phyloP scores from a whole-genome alignment of 2,888 invertebrate genomes.

The Aromia moschata region DNA sequence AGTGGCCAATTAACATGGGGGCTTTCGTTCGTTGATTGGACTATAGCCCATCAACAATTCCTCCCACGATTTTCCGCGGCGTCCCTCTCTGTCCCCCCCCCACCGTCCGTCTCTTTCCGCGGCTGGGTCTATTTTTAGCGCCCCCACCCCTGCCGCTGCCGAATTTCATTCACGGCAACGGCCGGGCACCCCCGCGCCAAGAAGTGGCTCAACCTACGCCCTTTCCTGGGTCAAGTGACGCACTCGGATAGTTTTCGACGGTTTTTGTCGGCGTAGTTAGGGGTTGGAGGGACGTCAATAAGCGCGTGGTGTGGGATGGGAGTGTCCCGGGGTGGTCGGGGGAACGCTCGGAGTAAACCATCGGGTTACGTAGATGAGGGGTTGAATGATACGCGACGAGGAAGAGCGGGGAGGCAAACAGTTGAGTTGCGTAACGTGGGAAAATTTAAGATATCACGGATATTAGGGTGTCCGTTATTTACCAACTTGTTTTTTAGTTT shows the following conservation, averaged over 20 bases:
- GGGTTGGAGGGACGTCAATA: slow-evolving; percentile 14
- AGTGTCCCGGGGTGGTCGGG: no score
- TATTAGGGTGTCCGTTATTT: no score
- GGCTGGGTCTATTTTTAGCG: slow-evolving; percentile 18
- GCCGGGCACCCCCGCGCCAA: slow-evolving; percentile 4
- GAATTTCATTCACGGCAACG: slow-evolving; percentile 23
- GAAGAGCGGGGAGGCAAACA: not conserved
- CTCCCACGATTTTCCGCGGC: not conserved
- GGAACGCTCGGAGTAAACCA: not conserved
- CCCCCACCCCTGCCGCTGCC: slow-evolving; percentile 15
- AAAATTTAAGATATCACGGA: no score
- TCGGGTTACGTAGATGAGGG: not conserved
- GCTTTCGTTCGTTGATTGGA: no score
- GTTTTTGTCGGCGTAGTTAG: slow-evolving; percentile 8
- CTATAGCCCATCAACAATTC: not conserved
- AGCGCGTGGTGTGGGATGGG: not conserved
- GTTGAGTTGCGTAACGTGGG: not conserved
- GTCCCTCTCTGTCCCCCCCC: not conserved
- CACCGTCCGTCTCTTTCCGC: not conserved
- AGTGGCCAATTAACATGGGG: no score
- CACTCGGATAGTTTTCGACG: slow-evolving; percentile 4
- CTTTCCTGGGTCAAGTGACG: not conserved
- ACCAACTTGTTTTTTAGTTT: no score
- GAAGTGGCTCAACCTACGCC: slow-evolving; percentile 18
- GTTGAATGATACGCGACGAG: not conserved